A percentile compares a stretch with the other conserved stretches of the same genome.
Evolutionary conservation across 2,888 invertebrate genomes (phyloP).

Genomic region (Hypomecis atomaria): DNA sequence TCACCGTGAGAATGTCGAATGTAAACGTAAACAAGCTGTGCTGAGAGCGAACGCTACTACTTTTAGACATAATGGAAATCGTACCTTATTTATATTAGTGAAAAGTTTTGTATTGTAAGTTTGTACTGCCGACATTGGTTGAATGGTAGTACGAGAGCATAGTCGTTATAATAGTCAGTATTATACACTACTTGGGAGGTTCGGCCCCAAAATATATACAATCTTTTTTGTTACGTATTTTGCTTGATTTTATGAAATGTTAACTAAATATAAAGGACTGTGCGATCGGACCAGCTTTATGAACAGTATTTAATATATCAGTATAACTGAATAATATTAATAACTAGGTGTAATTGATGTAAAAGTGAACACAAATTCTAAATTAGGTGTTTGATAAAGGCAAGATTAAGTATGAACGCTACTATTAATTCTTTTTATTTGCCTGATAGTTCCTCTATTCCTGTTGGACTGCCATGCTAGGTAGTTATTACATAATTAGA

Average conservation of each 20-base stretch:
- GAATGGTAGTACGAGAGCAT: conserved; percentile 55
- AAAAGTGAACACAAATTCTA: conserved; percentile 53
- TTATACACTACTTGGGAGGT: conserved; percentile 38
- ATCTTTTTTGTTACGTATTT: conserved; percentile 64
- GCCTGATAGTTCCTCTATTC: conserved; percentile 54
- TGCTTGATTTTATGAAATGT: conserved; percentile 71
- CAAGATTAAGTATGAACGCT: conserved; percentile 18
- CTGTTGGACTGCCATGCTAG: conserved; percentile 46
- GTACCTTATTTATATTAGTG: conserved; percentile 52
- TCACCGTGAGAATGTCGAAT: conserved; percentile 14
- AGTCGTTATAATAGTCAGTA: conserved; percentile 48
- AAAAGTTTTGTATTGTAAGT: conserved; percentile 33
- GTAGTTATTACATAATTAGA: conserved; percentile 37
- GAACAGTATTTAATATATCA: conserved; percentile 63
- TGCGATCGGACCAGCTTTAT: conserved; percentile 76
- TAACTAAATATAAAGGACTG: conserved; percentile 45
- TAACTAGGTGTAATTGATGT: conserved; percentile 54
- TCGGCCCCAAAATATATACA: conserved; percentile 38
- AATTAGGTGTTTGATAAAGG: conserved; percentile 53
- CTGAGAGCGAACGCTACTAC: conserved; percentile 35
- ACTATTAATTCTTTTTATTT: conserved; percentile 42
- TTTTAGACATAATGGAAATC: conserved; percentile 50
- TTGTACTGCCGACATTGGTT: conserved; percentile 66
- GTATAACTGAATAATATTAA: conserved; percentile 69
- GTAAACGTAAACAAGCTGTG: conserved; percentile 3